Conservation (phyloP, 2,113 vertebrate species). For the Tachuris rubrigastra region DNA sequence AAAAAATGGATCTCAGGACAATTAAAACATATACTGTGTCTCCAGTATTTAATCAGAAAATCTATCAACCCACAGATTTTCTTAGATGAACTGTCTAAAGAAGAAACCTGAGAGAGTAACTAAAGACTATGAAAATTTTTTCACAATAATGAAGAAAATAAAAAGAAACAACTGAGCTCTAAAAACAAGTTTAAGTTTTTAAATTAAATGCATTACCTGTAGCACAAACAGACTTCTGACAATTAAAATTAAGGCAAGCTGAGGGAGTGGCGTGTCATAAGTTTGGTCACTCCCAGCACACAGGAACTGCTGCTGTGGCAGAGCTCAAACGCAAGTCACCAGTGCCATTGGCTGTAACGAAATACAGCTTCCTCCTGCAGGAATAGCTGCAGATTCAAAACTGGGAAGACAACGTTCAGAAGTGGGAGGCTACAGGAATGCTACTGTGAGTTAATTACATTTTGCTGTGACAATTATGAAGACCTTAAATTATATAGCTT, state of each 20-base stretch:
- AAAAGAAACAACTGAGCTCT: background rate
- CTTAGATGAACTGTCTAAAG: background rate
- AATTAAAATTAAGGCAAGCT: background rate
- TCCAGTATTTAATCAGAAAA: constrained; percentile 6
- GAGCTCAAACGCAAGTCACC: background rate
- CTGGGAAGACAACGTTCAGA: background rate
- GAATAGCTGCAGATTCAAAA: background rate
- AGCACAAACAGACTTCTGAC: background rate
- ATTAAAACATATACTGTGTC: constrained; percentile 5
- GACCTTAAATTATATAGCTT: background rate
- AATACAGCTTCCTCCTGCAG: background rate
- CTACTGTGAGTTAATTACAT: background rate
- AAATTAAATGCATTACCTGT: background rate
- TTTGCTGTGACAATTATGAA: background rate
- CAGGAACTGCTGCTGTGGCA: background rate
- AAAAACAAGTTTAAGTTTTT: background rate
- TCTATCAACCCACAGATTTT: background rate
- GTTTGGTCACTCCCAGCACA: fast-evolving
- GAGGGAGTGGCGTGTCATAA: fast-evolving
- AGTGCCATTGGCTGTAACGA: background rate
- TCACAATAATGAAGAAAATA: background rate
- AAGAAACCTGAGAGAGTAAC: background rate
- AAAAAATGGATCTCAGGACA: constrained; percentile 16
- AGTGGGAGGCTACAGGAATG: background rate
- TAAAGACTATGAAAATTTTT: background rate